Evolutionary conservation across 2,113 vertebrate genomes (phyloP).

Genomic region (Siphamia tubifer): DNA sequence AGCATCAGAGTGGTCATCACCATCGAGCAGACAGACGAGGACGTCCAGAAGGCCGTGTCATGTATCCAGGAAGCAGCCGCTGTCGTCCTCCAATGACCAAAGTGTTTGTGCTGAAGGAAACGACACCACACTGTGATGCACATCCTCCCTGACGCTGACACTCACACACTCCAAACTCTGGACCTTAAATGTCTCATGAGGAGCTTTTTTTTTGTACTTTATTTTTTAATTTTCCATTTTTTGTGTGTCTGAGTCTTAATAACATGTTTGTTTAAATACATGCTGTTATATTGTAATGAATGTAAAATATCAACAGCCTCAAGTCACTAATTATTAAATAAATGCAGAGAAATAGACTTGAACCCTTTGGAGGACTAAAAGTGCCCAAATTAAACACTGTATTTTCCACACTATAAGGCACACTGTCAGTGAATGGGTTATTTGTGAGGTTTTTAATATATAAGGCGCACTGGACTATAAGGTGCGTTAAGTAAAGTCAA

Average conservation of each 20-base stretch:
- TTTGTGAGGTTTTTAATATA: too few species aligned
- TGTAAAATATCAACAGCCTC: background rate
- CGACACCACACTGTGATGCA: background rate
- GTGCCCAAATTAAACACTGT: too few species aligned
- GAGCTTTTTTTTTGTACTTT: background rate
- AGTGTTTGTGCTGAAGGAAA: background rate
- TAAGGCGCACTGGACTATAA: too few species aligned
- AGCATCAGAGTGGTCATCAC: constrained; percentile 93
- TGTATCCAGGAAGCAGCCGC: constrained; percentile 86
- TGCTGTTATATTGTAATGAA: background rate
- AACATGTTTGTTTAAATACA: background rate
- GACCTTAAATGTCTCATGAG: background rate
- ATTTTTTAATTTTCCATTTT: background rate
- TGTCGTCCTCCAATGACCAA: constrained; percentile 72
- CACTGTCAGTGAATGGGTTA: too few species aligned
- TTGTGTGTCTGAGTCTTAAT: background rate
- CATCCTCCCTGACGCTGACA: background rate
- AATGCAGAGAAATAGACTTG: background rate
- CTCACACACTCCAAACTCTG: background rate
- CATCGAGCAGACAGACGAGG: constrained; percentile 88
- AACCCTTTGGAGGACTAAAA: too few species aligned
- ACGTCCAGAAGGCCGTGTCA: constrained; percentile 85
- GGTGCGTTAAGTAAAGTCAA: too few species aligned
- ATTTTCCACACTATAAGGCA: too few species aligned
- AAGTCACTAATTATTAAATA: background rate